phyloP scores from a whole-genome alignment of 2,888 invertebrate species.

The Lissocephala sabroskyi region DNA sequence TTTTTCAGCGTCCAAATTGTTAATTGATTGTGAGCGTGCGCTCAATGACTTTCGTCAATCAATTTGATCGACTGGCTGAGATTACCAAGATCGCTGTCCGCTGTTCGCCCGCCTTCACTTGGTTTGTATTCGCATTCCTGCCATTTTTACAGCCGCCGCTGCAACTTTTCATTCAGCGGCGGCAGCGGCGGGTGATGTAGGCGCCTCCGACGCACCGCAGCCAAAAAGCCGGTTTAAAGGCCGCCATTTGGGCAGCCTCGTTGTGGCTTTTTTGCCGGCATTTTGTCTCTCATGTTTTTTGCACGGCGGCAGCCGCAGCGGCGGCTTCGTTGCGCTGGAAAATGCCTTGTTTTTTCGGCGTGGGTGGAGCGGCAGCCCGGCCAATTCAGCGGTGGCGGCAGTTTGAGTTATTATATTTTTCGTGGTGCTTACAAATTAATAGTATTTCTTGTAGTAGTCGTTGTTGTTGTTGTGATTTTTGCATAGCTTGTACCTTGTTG shows the following conservation, averaged over 20 bases:
- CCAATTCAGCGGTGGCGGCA: neutral
- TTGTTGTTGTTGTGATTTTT: no score
- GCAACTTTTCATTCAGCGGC: constrained; percentile 22
- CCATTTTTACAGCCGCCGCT: constrained; percentile 30
- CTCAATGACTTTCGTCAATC: constrained; percentile 57
- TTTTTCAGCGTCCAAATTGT: constrained; percentile 36
- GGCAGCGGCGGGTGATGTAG: constrained; percentile 21
- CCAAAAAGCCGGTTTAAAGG: constrained; percentile 48
- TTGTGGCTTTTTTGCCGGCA: constrained; percentile 42
- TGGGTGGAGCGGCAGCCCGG: constrained; percentile 1
- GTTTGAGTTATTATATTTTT: neutral
- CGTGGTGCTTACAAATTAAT: neutral
- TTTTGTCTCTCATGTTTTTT: constrained; percentile 35
- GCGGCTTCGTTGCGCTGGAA: no score
- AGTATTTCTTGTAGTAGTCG: neutral
- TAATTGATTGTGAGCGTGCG: constrained; percentile 59
- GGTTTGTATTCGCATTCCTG: constrained; percentile 35
- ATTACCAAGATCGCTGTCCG: constrained; percentile 1
- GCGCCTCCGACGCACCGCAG: constrained; percentile 21
- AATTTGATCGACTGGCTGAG: constrained; percentile 35
- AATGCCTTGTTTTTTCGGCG: neutral
- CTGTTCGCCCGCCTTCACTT: constrained; percentile 44
- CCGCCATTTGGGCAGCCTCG: neutral
- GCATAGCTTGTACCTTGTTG: neutral
- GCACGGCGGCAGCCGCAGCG: neutral